Conservation (phyloP, 2,113 vertebrate genomes). For the Nothobranchius furzeri region DNA sequence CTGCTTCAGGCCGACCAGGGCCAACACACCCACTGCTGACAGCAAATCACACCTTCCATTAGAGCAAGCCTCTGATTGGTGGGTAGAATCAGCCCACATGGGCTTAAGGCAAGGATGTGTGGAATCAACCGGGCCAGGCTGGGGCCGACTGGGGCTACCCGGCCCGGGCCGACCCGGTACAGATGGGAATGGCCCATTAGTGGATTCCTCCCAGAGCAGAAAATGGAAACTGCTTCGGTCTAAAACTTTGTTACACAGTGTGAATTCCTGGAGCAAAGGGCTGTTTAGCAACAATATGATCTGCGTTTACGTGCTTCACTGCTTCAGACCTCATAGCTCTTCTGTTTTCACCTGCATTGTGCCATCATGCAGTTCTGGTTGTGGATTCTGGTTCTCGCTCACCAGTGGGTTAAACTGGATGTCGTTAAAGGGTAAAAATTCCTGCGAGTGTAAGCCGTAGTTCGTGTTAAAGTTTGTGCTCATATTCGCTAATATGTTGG, state of each 20-base stretch:
- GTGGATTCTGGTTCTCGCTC: slow-evolving; percentile 57
- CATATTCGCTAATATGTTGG: slow-evolving; percentile 20
- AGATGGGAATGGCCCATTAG: too few species aligned
- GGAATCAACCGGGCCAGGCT: too few species aligned
- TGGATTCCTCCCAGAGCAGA: background rate
- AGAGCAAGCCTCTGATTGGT: too few species aligned
- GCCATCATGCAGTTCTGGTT: slow-evolving; percentile 42
- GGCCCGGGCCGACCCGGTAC: too few species aligned
- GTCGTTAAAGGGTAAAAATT: slow-evolving; percentile 69
- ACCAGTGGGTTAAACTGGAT: slow-evolving; percentile 72
- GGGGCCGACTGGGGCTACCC: too few species aligned
- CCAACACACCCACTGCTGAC: too few species aligned
- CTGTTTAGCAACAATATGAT: background rate
- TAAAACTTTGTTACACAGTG: slow-evolving; percentile 12
- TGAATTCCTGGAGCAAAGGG: slow-evolving; percentile 2
- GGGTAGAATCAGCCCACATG: too few species aligned
- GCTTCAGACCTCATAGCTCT: slow-evolving; percentile 52
- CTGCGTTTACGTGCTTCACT: background rate
- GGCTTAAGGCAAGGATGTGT: too few species aligned
- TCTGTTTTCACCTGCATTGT: slow-evolving; percentile 73
- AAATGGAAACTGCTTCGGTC: background rate
- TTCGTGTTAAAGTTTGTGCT: slow-evolving; percentile 52
- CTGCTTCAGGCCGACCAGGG: too few species aligned
- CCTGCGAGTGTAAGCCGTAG: slow-evolving; percentile 32
- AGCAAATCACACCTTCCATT: too few species aligned